Conservation (phyloP, 2,888 invertebrate genomes). For the Enchytraeus crypticus region DNA sequence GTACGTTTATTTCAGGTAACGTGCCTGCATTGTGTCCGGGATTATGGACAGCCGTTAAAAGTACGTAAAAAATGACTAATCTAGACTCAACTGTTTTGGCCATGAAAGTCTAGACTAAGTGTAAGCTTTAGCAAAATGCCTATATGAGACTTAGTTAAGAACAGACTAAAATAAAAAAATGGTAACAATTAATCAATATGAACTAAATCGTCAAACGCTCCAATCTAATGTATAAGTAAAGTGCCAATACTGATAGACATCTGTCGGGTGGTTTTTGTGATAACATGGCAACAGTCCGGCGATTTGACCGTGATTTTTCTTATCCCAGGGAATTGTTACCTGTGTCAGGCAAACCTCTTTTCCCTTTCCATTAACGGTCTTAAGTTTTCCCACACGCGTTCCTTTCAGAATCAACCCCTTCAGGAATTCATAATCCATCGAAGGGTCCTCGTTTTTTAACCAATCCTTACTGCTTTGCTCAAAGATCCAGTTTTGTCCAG, state of each 20-base stretch:
- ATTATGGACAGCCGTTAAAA: too few relatives aligned
- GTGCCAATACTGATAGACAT: neutral
- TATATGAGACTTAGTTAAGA: too few relatives aligned
- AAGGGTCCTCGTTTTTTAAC: too few relatives aligned
- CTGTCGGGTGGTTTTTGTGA: neutral
- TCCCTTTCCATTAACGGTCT: neutral
- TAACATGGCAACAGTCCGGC: constrained; percentile 1
- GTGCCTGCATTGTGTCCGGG: too few relatives aligned
- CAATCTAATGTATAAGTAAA: constrained; percentile 2
- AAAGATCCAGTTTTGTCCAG: constrained; percentile 5
- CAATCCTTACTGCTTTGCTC: neutral
- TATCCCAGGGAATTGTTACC: neutral
- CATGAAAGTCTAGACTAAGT: too few relatives aligned
- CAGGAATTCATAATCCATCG: neutral
- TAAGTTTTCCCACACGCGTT: neutral
- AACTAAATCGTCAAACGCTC: too few relatives aligned
- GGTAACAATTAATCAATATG: too few relatives aligned
- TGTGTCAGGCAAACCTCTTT: constrained; percentile 1
- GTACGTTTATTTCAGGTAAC: too few relatives aligned
- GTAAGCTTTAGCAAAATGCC: too few relatives aligned
- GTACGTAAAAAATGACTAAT: too few relatives aligned
- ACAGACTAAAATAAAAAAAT: too few relatives aligned
- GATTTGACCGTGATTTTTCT: neutral
- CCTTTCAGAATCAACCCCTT: neutral
- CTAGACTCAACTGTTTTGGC: too few relatives aligned